Evolutionary conservation across 2,888 invertebrate genomes (phyloP).

Genomic region (Tyria jacobaeae): DNA sequence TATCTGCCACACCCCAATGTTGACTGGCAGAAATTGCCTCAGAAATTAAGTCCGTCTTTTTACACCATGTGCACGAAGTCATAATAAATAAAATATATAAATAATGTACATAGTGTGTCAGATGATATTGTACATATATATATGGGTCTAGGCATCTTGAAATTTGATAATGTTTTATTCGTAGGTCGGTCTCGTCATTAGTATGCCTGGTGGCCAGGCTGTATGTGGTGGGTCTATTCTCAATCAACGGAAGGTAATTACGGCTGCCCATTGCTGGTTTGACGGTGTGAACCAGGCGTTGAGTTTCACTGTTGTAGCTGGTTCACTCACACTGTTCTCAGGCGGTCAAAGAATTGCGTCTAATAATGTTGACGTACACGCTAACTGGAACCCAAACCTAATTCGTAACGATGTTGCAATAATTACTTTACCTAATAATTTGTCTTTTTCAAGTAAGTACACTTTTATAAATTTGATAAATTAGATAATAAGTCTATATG

Average conservation of each 20-base stretch:
- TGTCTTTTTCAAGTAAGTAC: not conserved
- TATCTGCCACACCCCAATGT: too few relatives aligned
- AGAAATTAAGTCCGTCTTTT: too few relatives aligned
- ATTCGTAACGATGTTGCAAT: conserved; percentile 12
- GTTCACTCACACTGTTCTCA: conserved; percentile 13
- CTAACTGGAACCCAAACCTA: conserved; percentile 1
- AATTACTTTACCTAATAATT: not conserved
- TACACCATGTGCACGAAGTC: too few relatives aligned
- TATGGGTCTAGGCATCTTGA: not conserved
- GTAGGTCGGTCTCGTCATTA: conserved; percentile 1
- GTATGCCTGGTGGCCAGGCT: not conserved
- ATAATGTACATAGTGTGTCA: not conserved
- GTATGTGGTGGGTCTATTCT: conserved; percentile 15
- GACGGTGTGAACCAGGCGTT: conserved; percentile 9
- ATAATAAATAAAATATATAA: conserved; percentile 9
- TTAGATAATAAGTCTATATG: too few relatives aligned
- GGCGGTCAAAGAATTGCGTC: conserved; percentile 2
- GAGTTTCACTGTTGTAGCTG: not conserved
- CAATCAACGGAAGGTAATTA: not conserved
- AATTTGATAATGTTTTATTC: not conserved
- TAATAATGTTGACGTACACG: conserved; percentile 1
- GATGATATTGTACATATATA: not conserved
- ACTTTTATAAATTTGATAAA: not conserved
- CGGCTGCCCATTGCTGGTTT: conserved; percentile 21
- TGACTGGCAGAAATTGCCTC: too few relatives aligned